These are phyloP conservation scores for Oenanthe oenanthe DNA, from an alignment of 2,113 vertebrate species.

Conservation along the genomic window DNA sequence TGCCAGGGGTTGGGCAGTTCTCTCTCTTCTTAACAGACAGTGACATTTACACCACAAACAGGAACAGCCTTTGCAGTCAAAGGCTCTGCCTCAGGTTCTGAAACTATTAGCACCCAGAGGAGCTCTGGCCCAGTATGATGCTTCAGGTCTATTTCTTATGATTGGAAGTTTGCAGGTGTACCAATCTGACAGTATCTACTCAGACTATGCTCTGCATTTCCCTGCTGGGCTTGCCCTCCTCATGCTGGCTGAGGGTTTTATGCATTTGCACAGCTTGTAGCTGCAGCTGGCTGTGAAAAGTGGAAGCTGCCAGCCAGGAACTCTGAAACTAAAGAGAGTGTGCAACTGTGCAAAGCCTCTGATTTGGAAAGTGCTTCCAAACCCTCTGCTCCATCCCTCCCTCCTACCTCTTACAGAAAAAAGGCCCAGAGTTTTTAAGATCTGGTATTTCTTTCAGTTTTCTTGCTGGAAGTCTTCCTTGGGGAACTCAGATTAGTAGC, in stretches of 20 bases:
- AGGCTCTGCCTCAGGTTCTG: background rate
- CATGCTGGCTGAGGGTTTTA: background rate
- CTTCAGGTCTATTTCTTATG: background rate
- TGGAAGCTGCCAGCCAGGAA: background rate
- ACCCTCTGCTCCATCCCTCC: background rate
- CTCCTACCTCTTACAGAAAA: background rate
- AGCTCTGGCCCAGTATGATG: background rate
- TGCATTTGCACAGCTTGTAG: background rate
- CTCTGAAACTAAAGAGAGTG: background rate
- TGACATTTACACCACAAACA: background rate
- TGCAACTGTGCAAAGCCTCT: background rate
- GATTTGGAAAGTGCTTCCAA: background rate
- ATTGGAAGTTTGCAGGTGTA: background rate
- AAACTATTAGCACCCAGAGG: background rate
- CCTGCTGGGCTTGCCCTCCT: background rate
- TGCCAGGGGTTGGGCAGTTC: background rate
- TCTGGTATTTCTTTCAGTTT: constrained; percentile 16
- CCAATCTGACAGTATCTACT: background rate
- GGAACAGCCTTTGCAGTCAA: background rate
- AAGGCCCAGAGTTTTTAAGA: background rate
- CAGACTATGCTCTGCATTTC: background rate
- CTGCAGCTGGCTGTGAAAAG: background rate
- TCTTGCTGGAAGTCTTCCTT: constrained; percentile 45
- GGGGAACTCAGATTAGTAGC: background rate
- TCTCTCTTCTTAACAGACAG: background rate